phyloP scores from a whole-genome alignment of 2,888 invertebrate genomes.

The Cyclophora punctaria region DNA sequence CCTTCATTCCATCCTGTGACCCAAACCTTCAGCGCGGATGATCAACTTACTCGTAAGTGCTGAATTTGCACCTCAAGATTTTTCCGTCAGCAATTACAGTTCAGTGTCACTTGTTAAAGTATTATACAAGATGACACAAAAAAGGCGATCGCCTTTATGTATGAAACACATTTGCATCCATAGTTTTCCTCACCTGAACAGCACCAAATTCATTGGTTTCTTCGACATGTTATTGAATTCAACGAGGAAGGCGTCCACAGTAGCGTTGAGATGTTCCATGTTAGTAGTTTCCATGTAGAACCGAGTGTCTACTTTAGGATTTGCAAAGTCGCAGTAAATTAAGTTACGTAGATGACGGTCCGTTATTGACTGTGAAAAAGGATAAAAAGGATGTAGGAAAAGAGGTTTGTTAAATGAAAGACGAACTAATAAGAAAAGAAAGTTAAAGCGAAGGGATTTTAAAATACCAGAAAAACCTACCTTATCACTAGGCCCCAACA shows the following conservation, averaged over 20 bases:
- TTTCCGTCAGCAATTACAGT: too few species aligned
- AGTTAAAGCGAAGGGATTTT: too few species aligned
- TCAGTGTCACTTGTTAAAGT: background rate
- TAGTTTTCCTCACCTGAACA: slow-evolving; percentile 79
- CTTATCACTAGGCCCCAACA: slow-evolving; percentile 34
- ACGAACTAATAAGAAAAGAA: too few species aligned
- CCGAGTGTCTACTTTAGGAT: slow-evolving; percentile 92
- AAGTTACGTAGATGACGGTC: slow-evolving; percentile 89
- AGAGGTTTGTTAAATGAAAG: too few species aligned
- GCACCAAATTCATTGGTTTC: slow-evolving; percentile 95
- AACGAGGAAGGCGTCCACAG: slow-evolving; percentile 90
- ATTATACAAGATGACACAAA: too few species aligned
- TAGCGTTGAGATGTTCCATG: slow-evolving; percentile 84
- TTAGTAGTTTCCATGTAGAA: slow-evolving; percentile 92
- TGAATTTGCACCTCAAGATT: too few species aligned
- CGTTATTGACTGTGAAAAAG: slow-evolving; percentile 71
- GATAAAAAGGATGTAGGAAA: background rate
- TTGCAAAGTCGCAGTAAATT: slow-evolving; percentile 95
- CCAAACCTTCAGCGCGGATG: too few species aligned
- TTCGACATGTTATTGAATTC: slow-evolving; percentile 97
- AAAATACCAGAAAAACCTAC: slow-evolving; percentile 12
- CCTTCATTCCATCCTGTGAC: too few species aligned
- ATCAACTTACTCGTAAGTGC: too few species aligned
- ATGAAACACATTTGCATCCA: too few species aligned
- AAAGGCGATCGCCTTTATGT: too few species aligned